phyloP scores from a whole-genome alignment of 2,797 vertebrate species.

The Phoeniculus purpureus region DNA sequence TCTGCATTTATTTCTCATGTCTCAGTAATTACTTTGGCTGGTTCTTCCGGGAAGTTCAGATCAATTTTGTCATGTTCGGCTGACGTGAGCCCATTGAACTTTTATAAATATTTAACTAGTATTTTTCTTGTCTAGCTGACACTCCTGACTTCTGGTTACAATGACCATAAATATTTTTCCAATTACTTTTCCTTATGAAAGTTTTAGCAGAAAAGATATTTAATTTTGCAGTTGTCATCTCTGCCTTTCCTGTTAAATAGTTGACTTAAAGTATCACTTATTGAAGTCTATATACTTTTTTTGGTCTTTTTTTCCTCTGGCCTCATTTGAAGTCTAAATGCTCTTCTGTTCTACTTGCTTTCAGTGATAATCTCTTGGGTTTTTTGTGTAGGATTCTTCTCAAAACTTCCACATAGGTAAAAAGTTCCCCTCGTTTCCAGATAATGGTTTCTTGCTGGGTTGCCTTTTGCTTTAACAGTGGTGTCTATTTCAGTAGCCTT shows the following conservation, averaged over 20 bases:
- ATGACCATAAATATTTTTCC: neutral
- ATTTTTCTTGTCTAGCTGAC: neutral
- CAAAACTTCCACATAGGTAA: neutral
- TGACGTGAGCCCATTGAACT: neutral
- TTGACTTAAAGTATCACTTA: neutral
- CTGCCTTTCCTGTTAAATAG: neutral
- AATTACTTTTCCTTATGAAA: neutral
- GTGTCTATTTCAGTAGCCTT: neutral
- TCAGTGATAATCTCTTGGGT: neutral
- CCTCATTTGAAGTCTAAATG: neutral
- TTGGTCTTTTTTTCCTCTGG: neutral
- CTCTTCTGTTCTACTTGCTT: neutral
- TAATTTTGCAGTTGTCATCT: neutral
- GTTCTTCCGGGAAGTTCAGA: slow-evolving; percentile 14
- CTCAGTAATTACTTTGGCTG: slow-evolving; percentile 3
- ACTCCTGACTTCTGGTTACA: neutral
- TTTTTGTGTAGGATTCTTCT: neutral
- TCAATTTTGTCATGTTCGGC: slow-evolving; percentile 17
- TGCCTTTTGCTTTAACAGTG: neutral
- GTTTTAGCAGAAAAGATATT: neutral
- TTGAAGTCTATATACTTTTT: neutral
- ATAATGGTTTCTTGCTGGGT: neutral
- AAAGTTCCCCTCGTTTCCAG: neutral
- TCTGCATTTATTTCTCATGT: slow-evolving; percentile 6
- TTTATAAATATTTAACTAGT: slow-evolving; percentile 26